Conservation (phyloP, 2,113 vertebrate genomes). For the Terrapene triunguis region DNA sequence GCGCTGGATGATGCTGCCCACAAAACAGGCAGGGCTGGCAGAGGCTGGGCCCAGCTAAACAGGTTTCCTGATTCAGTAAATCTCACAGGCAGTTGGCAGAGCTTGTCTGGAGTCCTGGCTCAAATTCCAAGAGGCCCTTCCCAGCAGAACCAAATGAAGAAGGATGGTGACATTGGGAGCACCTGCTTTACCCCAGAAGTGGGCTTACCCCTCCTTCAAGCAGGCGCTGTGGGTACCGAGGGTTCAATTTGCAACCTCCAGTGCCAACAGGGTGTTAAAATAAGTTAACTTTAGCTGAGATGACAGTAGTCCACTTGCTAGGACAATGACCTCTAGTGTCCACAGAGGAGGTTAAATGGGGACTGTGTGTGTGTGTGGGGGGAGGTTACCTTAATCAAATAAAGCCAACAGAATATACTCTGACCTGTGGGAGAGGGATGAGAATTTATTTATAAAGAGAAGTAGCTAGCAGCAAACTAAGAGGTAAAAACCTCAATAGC, state of each 20-base stretch:
- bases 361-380: neutral
- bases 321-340: neutral
- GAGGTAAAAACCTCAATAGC: neutral
- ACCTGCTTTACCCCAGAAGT: neutral
- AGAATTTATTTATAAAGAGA: neutral
- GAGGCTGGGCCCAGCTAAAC: neutral
- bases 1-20: neutral
- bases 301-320: neutral
- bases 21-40: neutral
- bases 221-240: neutral
- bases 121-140: neutral
- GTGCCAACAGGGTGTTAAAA: neutral
- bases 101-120: neutral
- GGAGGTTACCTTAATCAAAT: neutral
- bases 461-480: neutral
- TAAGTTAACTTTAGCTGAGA: neutral
- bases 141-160: neutral
- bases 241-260: neutral
- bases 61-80: neutral
- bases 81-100: fast-evolving
- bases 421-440: neutral
- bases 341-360: neutral
- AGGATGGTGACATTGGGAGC: neutral
- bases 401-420: neutral
- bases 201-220: neutral